Evolutionary conservation across 2,113 vertebrate species (phyloP).

Genomic region (Vidua chalybeata): DNA sequence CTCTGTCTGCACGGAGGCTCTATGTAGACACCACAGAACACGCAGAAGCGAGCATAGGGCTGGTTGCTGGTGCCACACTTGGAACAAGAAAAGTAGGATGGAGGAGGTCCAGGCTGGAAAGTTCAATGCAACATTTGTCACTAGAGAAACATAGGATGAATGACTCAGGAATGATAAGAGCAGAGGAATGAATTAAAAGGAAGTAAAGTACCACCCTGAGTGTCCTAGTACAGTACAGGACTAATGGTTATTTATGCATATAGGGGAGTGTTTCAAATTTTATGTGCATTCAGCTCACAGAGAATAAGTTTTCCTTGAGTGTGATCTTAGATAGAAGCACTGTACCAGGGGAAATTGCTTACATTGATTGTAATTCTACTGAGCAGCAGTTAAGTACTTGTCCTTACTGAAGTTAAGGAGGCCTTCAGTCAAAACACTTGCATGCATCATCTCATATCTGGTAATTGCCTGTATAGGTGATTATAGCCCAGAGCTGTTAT

Average conservation of each 20-base stretch:
- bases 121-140: conserved; percentile 8
- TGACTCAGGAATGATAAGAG: not conserved
- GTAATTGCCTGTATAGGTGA: not conserved
- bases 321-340: not conserved
- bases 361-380: not conserved
- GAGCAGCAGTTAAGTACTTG: not conserved
- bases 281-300: not conserved
- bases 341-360: not conserved
- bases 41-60: conserved; percentile 80
- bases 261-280: not conserved
- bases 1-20: conserved; percentile 58
- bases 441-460: not conserved
- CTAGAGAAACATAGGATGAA: not conserved
- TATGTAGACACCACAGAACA: conserved; percentile 79
- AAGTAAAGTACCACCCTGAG: not conserved
- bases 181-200: not conserved
- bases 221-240: not conserved
- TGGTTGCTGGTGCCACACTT: conserved; percentile 82
- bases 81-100: conserved; percentile 73
- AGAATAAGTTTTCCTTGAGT: not conserved
- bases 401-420: not conserved
- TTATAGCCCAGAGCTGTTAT: not conserved
- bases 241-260: not conserved
- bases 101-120: conserved; percentile 69
- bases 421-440: not conserved